Conservation (phyloP, 2,797 vertebrate genomes). For the Paratrypauchen microcephalus region DNA sequence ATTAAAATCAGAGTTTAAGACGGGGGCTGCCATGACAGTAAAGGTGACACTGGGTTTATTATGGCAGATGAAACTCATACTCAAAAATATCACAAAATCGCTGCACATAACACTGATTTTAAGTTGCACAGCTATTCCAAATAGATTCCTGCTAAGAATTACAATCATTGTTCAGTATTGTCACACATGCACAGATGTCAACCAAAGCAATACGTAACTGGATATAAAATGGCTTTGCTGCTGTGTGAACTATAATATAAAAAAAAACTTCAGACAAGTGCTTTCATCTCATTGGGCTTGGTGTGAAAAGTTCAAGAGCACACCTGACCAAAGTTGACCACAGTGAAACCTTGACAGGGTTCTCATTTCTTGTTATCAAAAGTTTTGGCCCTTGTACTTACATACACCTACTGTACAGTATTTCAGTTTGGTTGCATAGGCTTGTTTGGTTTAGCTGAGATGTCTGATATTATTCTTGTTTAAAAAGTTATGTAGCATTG, state of each 20-base stretch:
- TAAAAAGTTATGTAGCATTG: not conserved
- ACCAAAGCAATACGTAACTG: not conserved
- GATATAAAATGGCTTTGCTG: not conserved
- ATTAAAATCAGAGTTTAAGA: constrained; percentile 57
- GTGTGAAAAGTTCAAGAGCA: constrained; percentile 1
- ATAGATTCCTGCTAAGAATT: not conserved
- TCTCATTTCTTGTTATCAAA: not conserved
- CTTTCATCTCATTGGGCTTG: not conserved
- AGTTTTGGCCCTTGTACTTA: not conserved
- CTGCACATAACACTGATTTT: not conserved
- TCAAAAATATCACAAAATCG: not conserved
- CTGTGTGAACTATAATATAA: not conserved
- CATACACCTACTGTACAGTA: not conserved
- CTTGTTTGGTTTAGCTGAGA: too few species aligned
- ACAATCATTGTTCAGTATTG: not conserved
- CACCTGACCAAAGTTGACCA: not conserved
- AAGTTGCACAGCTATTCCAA: not conserved
- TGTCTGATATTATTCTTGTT: not conserved
- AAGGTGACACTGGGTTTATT: constrained; percentile 36
- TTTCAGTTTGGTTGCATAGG: not conserved
- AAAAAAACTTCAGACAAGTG: not conserved
- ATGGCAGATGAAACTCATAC: not conserved
- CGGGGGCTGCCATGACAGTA: constrained; percentile 28
- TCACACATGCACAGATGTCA: not conserved
- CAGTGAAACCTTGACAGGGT: not conserved